phyloP scores from a whole-genome alignment of 2,113 vertebrate species.

The Leuciscus idus region DNA sequence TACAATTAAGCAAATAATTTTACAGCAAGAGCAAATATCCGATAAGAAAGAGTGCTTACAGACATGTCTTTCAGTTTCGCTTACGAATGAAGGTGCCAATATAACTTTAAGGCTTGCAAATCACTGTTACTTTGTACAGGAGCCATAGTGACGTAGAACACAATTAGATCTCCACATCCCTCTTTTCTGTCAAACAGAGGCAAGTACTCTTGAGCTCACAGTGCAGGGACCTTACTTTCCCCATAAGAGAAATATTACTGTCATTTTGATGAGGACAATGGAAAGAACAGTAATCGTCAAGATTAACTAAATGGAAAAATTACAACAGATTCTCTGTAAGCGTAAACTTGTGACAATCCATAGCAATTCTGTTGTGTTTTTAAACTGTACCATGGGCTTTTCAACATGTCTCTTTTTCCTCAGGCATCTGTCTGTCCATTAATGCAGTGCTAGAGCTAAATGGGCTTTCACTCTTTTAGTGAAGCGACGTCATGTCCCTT shows the following conservation, averaged over 20 bases:
- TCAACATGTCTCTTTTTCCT: slow-evolving; percentile 6
- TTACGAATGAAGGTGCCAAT: neutral
- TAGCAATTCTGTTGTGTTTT: neutral
- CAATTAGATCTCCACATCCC: neutral
- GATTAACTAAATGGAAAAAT: neutral
- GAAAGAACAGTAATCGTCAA: neutral
- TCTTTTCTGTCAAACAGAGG: slow-evolving; percentile 32
- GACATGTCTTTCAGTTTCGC: neutral
- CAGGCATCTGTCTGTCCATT: neutral
- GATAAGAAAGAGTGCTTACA: slow-evolving; percentile 54
- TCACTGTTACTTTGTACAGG: neutral
- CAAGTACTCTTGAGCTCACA: slow-evolving; percentile 25
- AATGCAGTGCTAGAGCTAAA: slow-evolving; percentile 24
- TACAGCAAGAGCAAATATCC: slow-evolving; percentile 65
- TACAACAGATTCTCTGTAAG: slow-evolving; percentile 17
- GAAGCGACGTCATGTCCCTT: neutral
- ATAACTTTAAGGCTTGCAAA: slow-evolving; percentile 11
- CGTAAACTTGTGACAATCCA: slow-evolving; percentile 14
- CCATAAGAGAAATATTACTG: slow-evolving; percentile 3
- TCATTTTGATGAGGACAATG: neutral
- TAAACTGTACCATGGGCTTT: slow-evolving; percentile 9
- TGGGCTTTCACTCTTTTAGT: slow-evolving; percentile 21
- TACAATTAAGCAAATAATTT: slow-evolving; percentile 74
- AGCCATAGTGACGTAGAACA: neutral
- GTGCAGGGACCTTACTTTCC: neutral